phyloP scores from a whole-genome alignment of 2,113 vertebrate species.

The Chionodraco myersi region DNA sequence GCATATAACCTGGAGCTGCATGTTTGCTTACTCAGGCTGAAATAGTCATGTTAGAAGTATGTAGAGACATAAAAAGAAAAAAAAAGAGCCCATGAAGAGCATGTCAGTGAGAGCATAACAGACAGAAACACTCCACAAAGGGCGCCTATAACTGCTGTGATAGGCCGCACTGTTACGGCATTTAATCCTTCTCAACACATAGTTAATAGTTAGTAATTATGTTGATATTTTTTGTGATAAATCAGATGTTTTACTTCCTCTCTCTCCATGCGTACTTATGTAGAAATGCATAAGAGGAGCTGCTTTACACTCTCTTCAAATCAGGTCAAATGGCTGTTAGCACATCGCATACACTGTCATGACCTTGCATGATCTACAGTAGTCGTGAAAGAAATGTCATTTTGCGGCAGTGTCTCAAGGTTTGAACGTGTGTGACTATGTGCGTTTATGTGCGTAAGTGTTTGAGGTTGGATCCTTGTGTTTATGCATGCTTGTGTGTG shows the following conservation, averaged over 20 bases:
- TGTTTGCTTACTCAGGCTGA: slow-evolving; percentile 75
- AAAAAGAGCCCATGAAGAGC: slow-evolving; percentile 32
- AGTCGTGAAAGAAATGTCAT: slow-evolving; percentile 20
- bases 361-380: slow-evolving; percentile 26
- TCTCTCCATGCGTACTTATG: background rate
- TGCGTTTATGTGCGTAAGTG: slow-evolving; percentile 7
- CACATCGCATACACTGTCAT: slow-evolving; percentile 19
- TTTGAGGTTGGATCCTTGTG: slow-evolving; percentile 1
- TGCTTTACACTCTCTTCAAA: slow-evolving; percentile 19
- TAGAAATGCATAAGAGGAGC: background rate
- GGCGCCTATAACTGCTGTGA: background rate
- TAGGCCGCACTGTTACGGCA: background rate
- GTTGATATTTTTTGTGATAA: background rate
- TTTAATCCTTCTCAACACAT: too few relatives aligned
- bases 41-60: slow-evolving; percentile 63
- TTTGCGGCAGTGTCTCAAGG: slow-evolving; percentile 4
- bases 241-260: background rate
- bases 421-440: slow-evolving; percentile 1
- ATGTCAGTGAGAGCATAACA: slow-evolving; percentile 39
- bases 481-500: background rate
- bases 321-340: slow-evolving; percentile 42
- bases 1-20: slow-evolving; percentile 25
- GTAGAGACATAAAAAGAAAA: slow-evolving; percentile 65
- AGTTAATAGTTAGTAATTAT: too few relatives aligned
- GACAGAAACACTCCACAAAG: background rate